Base-by-base conservation (phyloP, 2,888 invertebrate genomes). In the Cordylochernes scorpioides region DNA sequence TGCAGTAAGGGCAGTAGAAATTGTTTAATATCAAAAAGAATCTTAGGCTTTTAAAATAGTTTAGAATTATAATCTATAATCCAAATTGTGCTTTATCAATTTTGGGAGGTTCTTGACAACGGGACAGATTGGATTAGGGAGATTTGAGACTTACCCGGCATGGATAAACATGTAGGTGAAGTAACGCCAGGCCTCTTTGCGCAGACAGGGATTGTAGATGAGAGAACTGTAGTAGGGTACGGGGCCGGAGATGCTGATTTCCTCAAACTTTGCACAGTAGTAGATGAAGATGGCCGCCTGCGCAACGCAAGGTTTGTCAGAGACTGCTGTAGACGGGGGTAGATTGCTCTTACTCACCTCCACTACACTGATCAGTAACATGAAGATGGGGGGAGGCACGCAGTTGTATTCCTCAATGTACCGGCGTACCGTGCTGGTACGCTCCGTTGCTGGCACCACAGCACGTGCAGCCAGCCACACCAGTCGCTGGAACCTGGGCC, bases 111-210 rank as follows among this genome's bases (percentile, higher is more conserved):
- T n/a, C n/a, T n/a, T n/a, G n/a, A n/a, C n/a, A n/a, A n/a, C n/a
- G n/a, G n/a, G n/a, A n/a, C n/a, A n/a, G n/a, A 28, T 12, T 15
- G 4, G 27, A 7, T 29, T 4, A 30, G 4, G 14, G 3, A 24
- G 15, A 25, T 3, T 15, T 13, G 29, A 17, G 25, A 40, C 47
- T 27, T 40, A 55, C 52, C 84, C 84, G 36, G 80, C 72, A 54
- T 91, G 91, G 15, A 91, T 78, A 50, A 91, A 70, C 82, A 88
- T 88, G 50, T 97, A 97, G 1, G 78, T 73, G 27, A 86, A 45
- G 51, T 70, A 94, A 45, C 94, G 61, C 94, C 94, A 97, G 1
- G 69, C 71, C 56, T 97, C 74, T 30, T 68, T 62, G 36, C 88
- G 63, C 46, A 67, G 66, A 35, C 67, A 61, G 0, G 91, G 91